These are phyloP conservation scores for Gallinago solitaria DNA, from an alignment of 2,797 vertebrate species.

Conservation along the genomic window DNA sequence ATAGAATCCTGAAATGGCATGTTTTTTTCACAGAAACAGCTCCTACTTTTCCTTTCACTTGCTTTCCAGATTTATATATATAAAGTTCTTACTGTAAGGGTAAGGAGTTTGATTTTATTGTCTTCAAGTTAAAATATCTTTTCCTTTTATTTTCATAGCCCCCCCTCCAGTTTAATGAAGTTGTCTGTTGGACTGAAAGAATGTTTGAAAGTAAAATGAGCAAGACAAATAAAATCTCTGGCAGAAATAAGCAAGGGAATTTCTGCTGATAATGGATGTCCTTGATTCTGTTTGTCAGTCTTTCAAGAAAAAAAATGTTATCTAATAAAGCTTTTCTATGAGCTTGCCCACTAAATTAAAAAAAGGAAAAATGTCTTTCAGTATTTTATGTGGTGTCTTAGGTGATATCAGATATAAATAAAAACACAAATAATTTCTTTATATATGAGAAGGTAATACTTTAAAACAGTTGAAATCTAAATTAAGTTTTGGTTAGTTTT, in stretches of 20 bases:
- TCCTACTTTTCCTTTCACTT: background rate
- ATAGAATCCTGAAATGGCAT: background rate
- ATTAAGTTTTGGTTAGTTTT: background rate
- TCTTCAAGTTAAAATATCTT: background rate
- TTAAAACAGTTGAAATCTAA: slow-evolving; percentile 5
- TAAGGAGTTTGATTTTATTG: background rate
- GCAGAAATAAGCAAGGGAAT: slow-evolving; percentile 24
- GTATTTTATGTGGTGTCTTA: background rate
- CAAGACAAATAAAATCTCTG: background rate
- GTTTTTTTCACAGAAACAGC: background rate
- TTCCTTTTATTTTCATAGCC: background rate
- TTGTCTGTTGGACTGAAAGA: background rate
- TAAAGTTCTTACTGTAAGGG: background rate
- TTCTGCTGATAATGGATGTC: slow-evolving; percentile 31
- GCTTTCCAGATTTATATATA: background rate
- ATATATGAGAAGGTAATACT: background rate
- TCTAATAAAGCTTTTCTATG: slow-evolving; percentile 24
- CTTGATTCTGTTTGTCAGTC: slow-evolving; percentile 44
- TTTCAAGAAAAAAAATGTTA: slow-evolving; percentile 31
- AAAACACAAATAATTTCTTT: background rate
- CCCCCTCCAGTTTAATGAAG: background rate
- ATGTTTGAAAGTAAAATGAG: slow-evolving; percentile 42
- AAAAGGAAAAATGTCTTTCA: slow-evolving; percentile 11
- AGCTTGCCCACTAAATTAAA: slow-evolving; percentile 27
- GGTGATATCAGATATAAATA: background rate